These are phyloP conservation scores for Nudaria mundana DNA, from an alignment of 2,888 invertebrate species.

Conservation along the genomic window DNA sequence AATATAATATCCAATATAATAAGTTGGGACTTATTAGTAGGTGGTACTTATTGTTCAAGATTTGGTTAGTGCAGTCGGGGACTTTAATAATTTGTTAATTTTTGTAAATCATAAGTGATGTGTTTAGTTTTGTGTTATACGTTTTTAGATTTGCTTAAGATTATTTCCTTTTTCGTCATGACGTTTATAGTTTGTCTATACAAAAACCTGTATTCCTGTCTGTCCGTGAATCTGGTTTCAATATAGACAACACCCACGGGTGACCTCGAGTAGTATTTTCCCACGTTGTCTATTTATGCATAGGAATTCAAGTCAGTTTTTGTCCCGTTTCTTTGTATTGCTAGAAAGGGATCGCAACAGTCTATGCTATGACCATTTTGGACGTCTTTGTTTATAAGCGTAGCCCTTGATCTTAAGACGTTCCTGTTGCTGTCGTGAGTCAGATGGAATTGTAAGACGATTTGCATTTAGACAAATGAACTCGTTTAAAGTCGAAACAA, in stretches of 20 bases:
- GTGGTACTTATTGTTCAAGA: no score
- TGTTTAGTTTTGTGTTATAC: no score
- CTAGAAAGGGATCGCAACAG: conserved; percentile 35
- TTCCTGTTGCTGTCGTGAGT: conserved; percentile 35
- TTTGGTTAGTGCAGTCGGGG: no score
- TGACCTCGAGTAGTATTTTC: conserved; percentile 45
- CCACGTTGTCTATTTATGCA: conserved; percentile 55
- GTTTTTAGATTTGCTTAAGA: no score
- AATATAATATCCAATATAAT: no score
- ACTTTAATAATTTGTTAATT: no score
- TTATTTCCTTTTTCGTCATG: no score
- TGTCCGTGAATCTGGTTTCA: conserved; percentile 13
- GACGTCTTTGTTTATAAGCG: conserved; percentile 48
- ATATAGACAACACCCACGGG: conserved; percentile 26
- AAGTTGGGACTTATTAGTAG: no score
- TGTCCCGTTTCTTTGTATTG: conserved; percentile 28
- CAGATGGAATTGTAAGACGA: conserved; percentile 23
- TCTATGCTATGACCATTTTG: conserved; percentile 35
- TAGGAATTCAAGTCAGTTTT: conserved; percentile 41
- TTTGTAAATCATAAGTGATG: no score
- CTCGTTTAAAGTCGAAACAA: no score
- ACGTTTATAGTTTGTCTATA: conserved; percentile 2
- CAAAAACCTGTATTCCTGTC: conserved; percentile 8
- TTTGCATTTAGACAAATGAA: neutral
- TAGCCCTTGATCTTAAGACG: no score